phyloP scores from a whole-genome alignment of 2,113 vertebrate species.

The Empidonax alnorum region DNA sequence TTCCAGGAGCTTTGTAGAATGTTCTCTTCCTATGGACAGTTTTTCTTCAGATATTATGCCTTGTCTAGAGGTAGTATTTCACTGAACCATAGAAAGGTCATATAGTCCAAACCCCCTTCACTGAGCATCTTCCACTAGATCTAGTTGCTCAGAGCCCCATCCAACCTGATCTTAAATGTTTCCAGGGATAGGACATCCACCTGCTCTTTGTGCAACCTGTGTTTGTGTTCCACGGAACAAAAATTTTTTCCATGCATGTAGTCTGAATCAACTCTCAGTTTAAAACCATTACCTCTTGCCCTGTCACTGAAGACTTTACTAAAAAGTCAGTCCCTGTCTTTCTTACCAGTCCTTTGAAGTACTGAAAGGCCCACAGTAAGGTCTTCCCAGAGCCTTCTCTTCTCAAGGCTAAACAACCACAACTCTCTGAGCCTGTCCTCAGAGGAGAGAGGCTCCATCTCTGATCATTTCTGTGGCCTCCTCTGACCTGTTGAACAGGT shows the following conservation, averaged over 20 bases:
- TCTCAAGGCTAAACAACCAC: neutral
- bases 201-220: neutral
- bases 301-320: accelerated
- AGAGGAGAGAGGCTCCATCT: neutral
- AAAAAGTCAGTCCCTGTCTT: neutral
- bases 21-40: neutral
- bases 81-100: neutral
- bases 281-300: neutral
- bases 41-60: neutral
- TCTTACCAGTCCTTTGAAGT: neutral
- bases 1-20: neutral
- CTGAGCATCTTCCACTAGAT: neutral
- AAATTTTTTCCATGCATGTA: neutral
- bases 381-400: neutral
- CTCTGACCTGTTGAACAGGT: neutral
- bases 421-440: neutral
- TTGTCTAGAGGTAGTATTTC: neutral
- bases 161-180: neutral
- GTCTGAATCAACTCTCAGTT: neutral
- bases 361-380: neutral
- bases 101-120: neutral
- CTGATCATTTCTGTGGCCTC: neutral
- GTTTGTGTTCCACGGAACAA: neutral
- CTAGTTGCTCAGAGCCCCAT: neutral
- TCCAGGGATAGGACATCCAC: too few relatives aligned